Evolutionary conservation across 2,113 vertebrate genomes (phyloP).

Genomic region (Nycticorax nycticorax): DNA sequence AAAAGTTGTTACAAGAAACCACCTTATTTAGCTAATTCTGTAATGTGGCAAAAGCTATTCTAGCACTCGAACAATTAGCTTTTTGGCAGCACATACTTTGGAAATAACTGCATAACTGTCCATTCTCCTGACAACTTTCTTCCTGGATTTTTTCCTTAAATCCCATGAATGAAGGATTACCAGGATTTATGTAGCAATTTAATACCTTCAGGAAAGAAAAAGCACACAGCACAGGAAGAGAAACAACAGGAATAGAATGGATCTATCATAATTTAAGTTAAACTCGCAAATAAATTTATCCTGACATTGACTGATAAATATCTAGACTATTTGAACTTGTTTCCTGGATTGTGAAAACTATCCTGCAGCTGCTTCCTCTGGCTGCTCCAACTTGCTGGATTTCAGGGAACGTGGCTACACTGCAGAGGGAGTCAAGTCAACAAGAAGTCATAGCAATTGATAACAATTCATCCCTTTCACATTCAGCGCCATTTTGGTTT

Average conservation of each 20-base stretch:
- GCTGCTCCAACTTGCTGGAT: neutral
- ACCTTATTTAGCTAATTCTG: neutral
- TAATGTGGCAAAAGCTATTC: neutral
- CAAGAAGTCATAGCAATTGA: rapidly evolving
- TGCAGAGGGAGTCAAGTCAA: neutral
- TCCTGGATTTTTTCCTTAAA: constrained; percentile 26
- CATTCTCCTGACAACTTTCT: constrained; percentile 4
- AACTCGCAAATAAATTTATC: neutral
- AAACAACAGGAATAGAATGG: constrained; percentile 6
- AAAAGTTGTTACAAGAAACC: neutral
- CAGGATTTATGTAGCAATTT: constrained; percentile 57
- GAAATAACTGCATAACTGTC: neutral
- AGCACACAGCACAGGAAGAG: constrained; percentile 16
- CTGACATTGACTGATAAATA: constrained; percentile 37
- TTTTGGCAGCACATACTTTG: neutral
- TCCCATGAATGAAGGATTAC: constrained; percentile 31
- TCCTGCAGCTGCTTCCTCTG: constrained; percentile 13
- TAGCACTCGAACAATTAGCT: neutral
- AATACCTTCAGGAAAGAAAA: constrained; percentile 54
- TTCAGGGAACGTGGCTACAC: neutral
- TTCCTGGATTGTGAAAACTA: constrained; percentile 1
- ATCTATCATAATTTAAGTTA: constrained; percentile 28
- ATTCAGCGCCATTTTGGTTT: rapidly evolving
- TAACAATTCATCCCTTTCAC: neutral
- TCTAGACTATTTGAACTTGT: neutral